A percentile compares a stretch with the other conserved stretches of the same genome.
These are phyloP conservation scores for Aleiodes testaceus DNA, from an alignment of 2,888 invertebrate species.

Conservation along the genomic window DNA sequence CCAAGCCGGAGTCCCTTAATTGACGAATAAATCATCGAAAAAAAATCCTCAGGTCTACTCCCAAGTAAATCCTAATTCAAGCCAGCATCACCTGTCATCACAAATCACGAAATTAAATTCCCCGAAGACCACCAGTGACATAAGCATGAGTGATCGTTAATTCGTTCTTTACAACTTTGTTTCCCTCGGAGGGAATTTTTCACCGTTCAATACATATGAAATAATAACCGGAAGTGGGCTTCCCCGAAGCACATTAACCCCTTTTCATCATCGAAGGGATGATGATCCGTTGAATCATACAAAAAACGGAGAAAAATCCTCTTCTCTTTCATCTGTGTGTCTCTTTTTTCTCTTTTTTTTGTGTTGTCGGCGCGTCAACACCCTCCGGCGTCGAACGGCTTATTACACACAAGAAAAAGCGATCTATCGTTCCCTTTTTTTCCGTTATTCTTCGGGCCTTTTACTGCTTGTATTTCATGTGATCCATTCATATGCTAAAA, in stretches of 20 bases:
- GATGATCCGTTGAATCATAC: too few relatives aligned
- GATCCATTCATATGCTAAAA: conserved; percentile 65
- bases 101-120: background rate
- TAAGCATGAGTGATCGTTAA: background rate
- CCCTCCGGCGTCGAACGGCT: conserved; percentile 49
- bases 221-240: background rate
- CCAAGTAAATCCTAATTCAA: background rate
- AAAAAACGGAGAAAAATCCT: background rate
- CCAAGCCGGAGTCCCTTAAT: too few relatives aligned
- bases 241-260: background rate
- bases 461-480: conserved; percentile 63
- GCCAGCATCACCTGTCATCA: conserved; percentile 1
- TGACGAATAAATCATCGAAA: background rate
- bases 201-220: background rate
- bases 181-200: background rate
- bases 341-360: conserved; percentile 9
- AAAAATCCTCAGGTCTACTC: background rate
- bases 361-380: conserved; percentile 62
- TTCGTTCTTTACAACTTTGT: too few relatives aligned
- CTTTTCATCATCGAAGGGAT: too few relatives aligned
- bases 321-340: background rate
- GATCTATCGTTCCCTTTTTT: conserved; percentile 54
- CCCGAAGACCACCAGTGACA: background rate
- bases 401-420: conserved; percentile 54
- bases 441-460: conserved; percentile 57